Conservation (phyloP, 2,797 vertebrate genomes). For the Chrosomus eos region DNA sequence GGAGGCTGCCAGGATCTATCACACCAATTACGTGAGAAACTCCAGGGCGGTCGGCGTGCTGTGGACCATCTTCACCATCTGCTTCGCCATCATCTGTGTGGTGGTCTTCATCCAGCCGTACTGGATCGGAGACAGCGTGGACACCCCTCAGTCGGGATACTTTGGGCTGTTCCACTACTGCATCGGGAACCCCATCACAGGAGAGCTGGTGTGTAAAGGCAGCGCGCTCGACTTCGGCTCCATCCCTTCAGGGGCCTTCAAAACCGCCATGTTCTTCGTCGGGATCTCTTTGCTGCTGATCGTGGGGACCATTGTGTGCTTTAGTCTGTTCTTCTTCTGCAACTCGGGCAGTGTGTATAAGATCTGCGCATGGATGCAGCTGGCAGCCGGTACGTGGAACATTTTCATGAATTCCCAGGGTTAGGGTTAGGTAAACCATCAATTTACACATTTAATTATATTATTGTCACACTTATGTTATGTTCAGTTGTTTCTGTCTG, state of each 20-base stretch:
- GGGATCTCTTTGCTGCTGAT: slow-evolving; percentile 93
- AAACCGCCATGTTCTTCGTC: slow-evolving; percentile 98
- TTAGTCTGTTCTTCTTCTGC: slow-evolving; percentile 97
- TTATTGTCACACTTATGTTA: too few species aligned
- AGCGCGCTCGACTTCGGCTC: slow-evolving; percentile 93
- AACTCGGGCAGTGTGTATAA: slow-evolving; percentile 96
- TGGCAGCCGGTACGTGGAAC: slow-evolving; percentile 87
- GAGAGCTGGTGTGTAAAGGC: slow-evolving; percentile 95
- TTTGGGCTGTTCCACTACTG: slow-evolving; percentile 98
- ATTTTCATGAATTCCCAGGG: not conserved
- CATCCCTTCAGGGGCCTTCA: slow-evolving; percentile 96
- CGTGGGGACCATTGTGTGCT: slow-evolving; percentile 91
- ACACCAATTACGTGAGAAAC: slow-evolving; percentile 97
- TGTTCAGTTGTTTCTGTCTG: too few species aligned
- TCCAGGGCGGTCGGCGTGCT: slow-evolving; percentile 91
- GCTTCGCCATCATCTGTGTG: slow-evolving; percentile 90
- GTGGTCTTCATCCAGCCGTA: slow-evolving; percentile 97
- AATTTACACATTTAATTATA: not conserved
- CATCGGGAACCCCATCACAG: slow-evolving; percentile 93
- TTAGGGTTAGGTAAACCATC: too few species aligned
- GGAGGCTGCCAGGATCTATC: slow-evolving; percentile 95
- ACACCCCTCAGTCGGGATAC: slow-evolving; percentile 95
- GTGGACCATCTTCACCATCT: slow-evolving; percentile 95
- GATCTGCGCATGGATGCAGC: slow-evolving; percentile 98
- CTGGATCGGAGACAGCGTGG: slow-evolving; percentile 97